Evolutionary conservation across 2,888 invertebrate species (phyloP).

Genomic region (Drosophila pseudotakahashii): DNA sequence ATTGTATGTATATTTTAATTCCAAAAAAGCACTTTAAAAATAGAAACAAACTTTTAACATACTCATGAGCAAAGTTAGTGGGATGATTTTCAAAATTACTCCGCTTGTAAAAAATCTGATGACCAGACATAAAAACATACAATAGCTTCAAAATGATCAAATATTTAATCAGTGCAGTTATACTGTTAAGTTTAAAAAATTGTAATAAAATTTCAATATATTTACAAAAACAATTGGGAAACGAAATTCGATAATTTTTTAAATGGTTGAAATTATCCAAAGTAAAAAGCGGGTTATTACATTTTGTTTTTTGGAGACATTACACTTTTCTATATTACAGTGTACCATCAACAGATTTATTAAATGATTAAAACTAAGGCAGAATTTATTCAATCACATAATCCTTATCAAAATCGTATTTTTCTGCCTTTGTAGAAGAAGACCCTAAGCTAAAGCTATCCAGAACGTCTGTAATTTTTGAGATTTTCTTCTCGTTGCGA

Average conservation of each 20-base stretch:
- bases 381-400: slow-evolving; percentile 75
- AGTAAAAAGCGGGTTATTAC: not conserved
- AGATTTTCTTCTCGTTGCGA: slow-evolving; percentile 87
- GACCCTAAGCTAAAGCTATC: slow-evolving; percentile 85
- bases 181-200: slow-evolving; percentile 77
- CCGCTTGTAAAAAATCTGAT: slow-evolving; percentile 18
- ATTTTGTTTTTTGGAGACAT: slow-evolving; percentile 1
- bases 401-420: slow-evolving; percentile 83
- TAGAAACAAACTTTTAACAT: slow-evolving; percentile 54
- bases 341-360: slow-evolving; percentile 28
- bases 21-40: slow-evolving; percentile 69
- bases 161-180: slow-evolving; percentile 68
- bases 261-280: not conserved
- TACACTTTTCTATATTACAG: slow-evolving; percentile 25
- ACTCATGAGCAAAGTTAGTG: slow-evolving; percentile 49
- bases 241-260: not conserved
- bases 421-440: slow-evolving; percentile 65
- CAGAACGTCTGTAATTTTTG: slow-evolving; percentile 87
- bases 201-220: slow-evolving; percentile 76
- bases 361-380: slow-evolving; percentile 42
- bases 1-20: slow-evolving; percentile 67
- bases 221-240: slow-evolving; percentile 49
- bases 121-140: slow-evolving; percentile 18
- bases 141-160: slow-evolving; percentile 65
- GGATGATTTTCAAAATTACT: slow-evolving; percentile 60